Evolutionary conservation across 2,888 invertebrate species (phyloP).

Genomic region (Achlya flavicornis): DNA sequence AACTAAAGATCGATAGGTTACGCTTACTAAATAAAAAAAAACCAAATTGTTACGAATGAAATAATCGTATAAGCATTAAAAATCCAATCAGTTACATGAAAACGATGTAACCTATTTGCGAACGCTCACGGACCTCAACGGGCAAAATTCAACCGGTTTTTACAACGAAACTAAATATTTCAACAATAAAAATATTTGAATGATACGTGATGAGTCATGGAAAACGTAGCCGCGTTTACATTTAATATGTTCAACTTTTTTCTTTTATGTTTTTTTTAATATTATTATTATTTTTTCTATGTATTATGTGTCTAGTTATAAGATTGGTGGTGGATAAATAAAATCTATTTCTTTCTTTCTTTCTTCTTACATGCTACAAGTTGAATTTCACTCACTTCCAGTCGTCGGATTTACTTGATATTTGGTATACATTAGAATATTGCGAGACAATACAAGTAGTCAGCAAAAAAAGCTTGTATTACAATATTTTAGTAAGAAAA

Average conservation of each 20-base stretch:
- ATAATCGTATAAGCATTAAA: not conserved
- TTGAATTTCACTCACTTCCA: no score
- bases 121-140: not conserved
- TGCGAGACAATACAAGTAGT: no score
- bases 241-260: not conserved
- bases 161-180: not conserved
- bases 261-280: no score
- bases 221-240: not conserved
- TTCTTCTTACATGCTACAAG: no score
- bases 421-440: no score
- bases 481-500: no score
- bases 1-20: not conserved
- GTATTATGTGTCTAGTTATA: no score
- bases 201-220: not conserved
- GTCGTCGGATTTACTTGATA: no score
- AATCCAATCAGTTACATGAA: not conserved
- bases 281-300: no score
- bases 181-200: not conserved
- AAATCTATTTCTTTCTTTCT: no score
- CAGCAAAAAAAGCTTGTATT: no score
- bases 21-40: not conserved
- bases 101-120: not conserved
- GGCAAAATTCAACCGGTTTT: not conserved
- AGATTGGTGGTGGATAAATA: no score
- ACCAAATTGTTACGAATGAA: not conserved